phyloP scores from a whole-genome alignment of 2,797 vertebrate species.

The Pelobates cultripes region DNA sequence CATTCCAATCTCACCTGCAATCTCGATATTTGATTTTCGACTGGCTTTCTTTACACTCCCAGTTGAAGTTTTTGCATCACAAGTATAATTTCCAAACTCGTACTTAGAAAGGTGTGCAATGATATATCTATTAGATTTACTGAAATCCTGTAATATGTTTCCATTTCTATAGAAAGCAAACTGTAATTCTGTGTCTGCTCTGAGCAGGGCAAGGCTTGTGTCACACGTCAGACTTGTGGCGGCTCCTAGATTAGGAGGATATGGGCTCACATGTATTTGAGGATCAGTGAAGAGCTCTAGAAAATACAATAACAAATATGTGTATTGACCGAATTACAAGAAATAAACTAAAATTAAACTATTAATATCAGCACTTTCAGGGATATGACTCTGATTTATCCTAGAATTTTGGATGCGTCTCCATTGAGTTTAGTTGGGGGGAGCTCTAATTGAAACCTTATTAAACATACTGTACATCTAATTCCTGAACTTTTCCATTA shows the following conservation, averaged over 20 bases:
- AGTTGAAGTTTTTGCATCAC: constrained; percentile 25
- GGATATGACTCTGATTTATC: no score
- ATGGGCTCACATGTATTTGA: constrained; percentile 1
- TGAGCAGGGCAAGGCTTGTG: constrained; percentile 16
- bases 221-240: constrained; percentile 21
- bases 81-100: constrained; percentile 22
- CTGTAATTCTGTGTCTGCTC: constrained; percentile 16
- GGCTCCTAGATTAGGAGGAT: background rate
- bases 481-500: no score
- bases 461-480: no score
- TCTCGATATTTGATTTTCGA: background rate
- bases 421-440: no score
- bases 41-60: background rate
- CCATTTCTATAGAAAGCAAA: constrained; percentile 38
- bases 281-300: constrained; percentile 21
- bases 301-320: background rate
- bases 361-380: no score
- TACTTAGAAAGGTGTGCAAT: background rate
- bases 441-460: no score
- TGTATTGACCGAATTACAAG: no score
- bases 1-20: constrained; percentile 2
- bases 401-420: no score
- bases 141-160: background rate
- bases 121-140: background rate
- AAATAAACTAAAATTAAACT: no score